Conservation (phyloP, 2,888 invertebrate genomes). For the Alloplasta piceator region DNA sequence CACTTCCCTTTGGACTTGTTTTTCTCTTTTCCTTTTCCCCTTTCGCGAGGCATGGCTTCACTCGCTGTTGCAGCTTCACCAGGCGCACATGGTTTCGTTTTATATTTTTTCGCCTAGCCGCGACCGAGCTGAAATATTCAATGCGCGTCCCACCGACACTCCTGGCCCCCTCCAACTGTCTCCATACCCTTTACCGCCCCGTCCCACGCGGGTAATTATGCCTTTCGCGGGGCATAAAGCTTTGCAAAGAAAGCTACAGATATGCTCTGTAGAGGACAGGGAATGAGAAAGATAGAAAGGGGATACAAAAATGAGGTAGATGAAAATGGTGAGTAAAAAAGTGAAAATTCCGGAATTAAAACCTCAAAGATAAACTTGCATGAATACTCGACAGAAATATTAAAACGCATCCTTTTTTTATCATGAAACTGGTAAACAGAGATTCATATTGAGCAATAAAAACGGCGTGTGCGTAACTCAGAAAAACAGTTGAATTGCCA, state of each 20-base stretch:
- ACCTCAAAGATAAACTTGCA: conserved; percentile 73
- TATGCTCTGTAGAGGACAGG: conserved; percentile 24
- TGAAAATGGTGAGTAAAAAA: conserved; percentile 34
- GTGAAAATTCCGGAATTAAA: conserved; percentile 74
- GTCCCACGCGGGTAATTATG: conserved; percentile 78
- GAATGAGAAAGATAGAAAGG: conserved; percentile 28
- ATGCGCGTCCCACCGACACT: conserved; percentile 68
- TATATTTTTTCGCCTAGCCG: conserved; percentile 69
- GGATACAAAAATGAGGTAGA: neutral
- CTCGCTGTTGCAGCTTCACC: conserved; percentile 48
- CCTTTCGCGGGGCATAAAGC: conserved; percentile 70
- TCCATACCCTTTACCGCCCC: conserved; percentile 43
- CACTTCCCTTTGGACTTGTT: neutral
- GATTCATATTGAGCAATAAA: too few relatives aligned
- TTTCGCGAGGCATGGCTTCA: neutral
- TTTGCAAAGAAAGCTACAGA: conserved; percentile 54
- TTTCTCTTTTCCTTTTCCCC: neutral
- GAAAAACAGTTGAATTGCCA: too few relatives aligned
- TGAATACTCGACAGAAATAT: conserved; percentile 46
- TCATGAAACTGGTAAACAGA: too few relatives aligned
- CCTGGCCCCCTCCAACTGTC: conserved; percentile 62
- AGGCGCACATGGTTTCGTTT: conserved; percentile 61
- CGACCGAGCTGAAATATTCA: conserved; percentile 77
- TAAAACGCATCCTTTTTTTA: neutral
- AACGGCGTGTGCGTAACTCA: too few relatives aligned